Percentiles rank a stretch among this genome's conserved stretches.
phyloP scores from a whole-genome alignment of 2,113 vertebrate genomes.

The Nycticryphes semicollaris region DNA sequence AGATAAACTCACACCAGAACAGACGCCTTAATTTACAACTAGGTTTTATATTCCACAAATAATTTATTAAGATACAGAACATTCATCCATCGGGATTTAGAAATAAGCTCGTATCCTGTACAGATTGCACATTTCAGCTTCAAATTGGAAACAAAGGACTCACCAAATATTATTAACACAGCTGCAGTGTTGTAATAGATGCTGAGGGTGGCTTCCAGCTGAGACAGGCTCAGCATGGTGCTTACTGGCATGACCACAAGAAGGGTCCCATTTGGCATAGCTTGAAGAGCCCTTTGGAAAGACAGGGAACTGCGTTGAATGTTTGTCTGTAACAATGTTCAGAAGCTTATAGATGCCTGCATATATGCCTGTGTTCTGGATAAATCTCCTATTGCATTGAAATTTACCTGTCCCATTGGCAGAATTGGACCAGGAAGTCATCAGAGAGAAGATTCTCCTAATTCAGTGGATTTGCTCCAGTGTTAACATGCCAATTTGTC shows the following conservation, averaged over 20 bases:
- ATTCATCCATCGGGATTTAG: conserved; percentile 45
- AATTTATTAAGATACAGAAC: conserved; percentile 68
- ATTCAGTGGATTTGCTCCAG: not conserved
- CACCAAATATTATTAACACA: conserved; percentile 61
- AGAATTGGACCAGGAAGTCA: not conserved
- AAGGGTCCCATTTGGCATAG: not conserved
- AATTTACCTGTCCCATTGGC: not conserved
- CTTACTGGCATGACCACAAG: not conserved
- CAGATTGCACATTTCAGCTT: conserved; percentile 46
- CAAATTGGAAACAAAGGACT: conserved; percentile 42
- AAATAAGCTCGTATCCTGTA: conserved; percentile 48
- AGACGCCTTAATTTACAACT: conserved; percentile 29
- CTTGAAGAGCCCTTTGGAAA: conserved; percentile 7
- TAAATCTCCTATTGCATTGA: not conserved
- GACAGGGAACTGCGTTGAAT: not conserved
- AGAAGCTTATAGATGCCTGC: not conserved
- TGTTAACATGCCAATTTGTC: not conserved
- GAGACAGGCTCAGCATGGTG: not conserved
- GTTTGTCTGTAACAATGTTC: not conserved
- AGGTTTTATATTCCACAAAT: conserved; percentile 50
- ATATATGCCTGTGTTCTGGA: not conserved
- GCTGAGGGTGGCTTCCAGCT: conserved; percentile 39
- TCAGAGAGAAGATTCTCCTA: rapidly evolving
- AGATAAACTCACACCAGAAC: conserved; percentile 14
- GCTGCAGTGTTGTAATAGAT: conserved; percentile 36